These are phyloP conservation scores for Odontomyia ornata DNA, from an alignment of 2,888 invertebrate genomes.

Conservation along the genomic window DNA sequence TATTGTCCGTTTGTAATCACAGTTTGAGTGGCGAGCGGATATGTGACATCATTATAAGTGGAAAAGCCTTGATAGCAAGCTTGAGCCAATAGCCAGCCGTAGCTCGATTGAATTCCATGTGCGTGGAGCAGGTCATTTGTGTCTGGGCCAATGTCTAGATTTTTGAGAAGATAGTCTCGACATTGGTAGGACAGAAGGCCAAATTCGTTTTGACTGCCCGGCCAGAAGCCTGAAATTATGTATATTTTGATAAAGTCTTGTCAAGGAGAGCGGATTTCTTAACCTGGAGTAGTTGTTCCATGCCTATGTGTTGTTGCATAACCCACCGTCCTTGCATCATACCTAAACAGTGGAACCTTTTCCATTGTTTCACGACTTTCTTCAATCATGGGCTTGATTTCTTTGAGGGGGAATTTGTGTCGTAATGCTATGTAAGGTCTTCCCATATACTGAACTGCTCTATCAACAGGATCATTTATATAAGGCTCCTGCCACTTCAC, in stretches of 20 bases:
- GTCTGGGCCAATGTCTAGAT: slow-evolving; percentile 67
- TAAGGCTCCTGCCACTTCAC: slow-evolving; percentile 63
- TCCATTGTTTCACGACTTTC: slow-evolving; percentile 64
- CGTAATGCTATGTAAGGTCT: slow-evolving; percentile 76
- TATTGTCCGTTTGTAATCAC: slow-evolving; percentile 86
- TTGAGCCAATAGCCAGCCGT: slow-evolving; percentile 80
- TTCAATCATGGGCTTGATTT: slow-evolving; percentile 69
- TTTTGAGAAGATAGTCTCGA: slow-evolving; percentile 68
- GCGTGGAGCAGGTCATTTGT: slow-evolving; percentile 73
- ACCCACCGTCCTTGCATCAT: slow-evolving; percentile 72
- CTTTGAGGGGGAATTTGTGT: slow-evolving; percentile 73
- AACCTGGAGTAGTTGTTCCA: slow-evolving; percentile 81
- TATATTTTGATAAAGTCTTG: no score
- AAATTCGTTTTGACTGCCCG: slow-evolving; percentile 80
- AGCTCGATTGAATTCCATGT: slow-evolving; percentile 81
- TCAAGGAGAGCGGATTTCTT: background rate
- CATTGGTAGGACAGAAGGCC: slow-evolving; percentile 80
- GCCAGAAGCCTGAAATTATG: slow-evolving; percentile 78
- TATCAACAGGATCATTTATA: slow-evolving; percentile 69
- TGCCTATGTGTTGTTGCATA: slow-evolving; percentile 68
- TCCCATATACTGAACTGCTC: slow-evolving; percentile 74
- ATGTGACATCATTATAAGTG: slow-evolving; percentile 87
- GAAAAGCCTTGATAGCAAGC: slow-evolving; percentile 90
- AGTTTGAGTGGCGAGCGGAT: slow-evolving; percentile 89
- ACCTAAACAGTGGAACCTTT: slow-evolving; percentile 67